Evolutionary conservation across 2,113 vertebrate species (phyloP).

Genomic region (Sceloporus undulatus): DNA sequence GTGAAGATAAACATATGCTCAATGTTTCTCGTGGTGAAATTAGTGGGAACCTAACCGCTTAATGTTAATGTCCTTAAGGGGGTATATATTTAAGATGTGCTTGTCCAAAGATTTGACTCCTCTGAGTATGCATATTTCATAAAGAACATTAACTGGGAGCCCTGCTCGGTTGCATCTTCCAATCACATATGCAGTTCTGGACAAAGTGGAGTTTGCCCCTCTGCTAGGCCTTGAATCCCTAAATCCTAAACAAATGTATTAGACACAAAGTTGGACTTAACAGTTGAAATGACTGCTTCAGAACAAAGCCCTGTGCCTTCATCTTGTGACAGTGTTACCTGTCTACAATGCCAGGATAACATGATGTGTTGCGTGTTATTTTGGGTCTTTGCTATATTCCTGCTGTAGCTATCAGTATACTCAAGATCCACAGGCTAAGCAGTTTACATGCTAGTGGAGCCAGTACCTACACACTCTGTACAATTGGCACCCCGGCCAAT

Average conservation of each 20-base stretch:
- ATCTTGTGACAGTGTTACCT: not conserved
- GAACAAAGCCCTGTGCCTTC: not conserved
- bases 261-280: not conserved
- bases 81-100: not conserved
- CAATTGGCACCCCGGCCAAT: constrained; percentile 38
- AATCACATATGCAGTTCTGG: not conserved
- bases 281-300: not conserved
- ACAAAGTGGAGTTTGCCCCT: not conserved
- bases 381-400: not conserved
- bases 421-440: constrained; percentile 11
- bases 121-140: not conserved
- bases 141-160: not conserved
- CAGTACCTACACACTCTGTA: constrained; percentile 39
- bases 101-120: not conserved
- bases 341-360: not conserved
- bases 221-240: not conserved
- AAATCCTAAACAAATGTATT: constrained; percentile 5
- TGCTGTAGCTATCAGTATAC: not conserved
- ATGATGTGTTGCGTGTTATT: not conserved
- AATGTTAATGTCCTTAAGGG: not conserved
- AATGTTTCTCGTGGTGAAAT: not conserved
- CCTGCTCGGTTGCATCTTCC: not conserved
- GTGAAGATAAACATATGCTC: not conserved
- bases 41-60: not conserved
- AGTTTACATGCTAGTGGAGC: constrained; percentile 26